These are phyloP conservation scores for Dinomys branickii DNA, from an alignment of 2,113 vertebrate genomes.

Conservation along the genomic window DNA sequence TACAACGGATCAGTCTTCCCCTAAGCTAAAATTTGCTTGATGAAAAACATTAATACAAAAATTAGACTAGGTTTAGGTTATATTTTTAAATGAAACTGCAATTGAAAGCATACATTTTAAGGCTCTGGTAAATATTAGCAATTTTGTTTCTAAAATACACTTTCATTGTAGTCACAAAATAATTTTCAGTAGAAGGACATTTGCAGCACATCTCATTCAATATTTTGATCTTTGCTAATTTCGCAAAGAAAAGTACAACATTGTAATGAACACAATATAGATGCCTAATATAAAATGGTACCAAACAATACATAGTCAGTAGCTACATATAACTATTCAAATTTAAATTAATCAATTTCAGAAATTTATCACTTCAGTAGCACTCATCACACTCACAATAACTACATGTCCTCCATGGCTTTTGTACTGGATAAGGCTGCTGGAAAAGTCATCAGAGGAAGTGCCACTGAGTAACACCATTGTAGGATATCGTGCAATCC, in stretches of 20 bases:
- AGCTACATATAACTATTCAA: neutral
- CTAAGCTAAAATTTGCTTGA: neutral
- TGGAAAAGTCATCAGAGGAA: neutral
- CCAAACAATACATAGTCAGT: neutral
- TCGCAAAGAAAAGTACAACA: neutral
- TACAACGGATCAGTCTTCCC: neutral
- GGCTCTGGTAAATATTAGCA: neutral
- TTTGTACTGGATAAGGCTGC: neutral
- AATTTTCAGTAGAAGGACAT: conserved; percentile 16
- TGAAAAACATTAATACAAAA: neutral
- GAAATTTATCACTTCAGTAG: neutral
- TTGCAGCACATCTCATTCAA: neutral
- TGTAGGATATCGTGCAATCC: neutral
- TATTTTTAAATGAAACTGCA: neutral
- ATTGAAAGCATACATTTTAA: neutral
- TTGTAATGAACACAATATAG: neutral
- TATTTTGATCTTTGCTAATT: neutral
- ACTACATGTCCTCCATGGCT: neutral
- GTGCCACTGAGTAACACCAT: neutral
- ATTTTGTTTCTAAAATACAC: neutral
- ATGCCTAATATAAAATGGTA: neutral
- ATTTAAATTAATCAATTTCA: neutral
- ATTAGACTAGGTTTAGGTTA: neutral
- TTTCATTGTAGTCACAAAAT: neutral
- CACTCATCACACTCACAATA: neutral